Evolutionary conservation across 2,888 invertebrate genomes (phyloP), one percentile per base, ranked within the genome.

Genomic region (Xiphydria camelus): DNA sequence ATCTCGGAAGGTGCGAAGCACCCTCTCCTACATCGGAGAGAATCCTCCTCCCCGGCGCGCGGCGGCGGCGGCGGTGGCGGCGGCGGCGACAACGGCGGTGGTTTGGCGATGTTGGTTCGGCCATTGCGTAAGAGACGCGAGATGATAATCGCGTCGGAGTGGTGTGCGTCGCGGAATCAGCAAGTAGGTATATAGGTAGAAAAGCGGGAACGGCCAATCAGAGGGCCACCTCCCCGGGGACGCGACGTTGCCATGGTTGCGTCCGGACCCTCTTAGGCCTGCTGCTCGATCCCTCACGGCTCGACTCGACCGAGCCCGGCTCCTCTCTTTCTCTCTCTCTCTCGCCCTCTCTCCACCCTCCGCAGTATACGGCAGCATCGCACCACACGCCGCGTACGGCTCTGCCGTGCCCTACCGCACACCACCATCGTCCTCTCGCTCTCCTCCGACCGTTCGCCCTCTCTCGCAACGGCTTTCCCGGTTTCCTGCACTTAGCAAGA

Each of bases 401-500:
- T 4, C 15, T 34, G 5, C 9, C 35, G 29, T 35, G 12, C n/a
- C 20, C 33, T 19, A 9, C 23, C 41, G 25, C 47, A 17, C 17
- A 20, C 21, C 15, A 20, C 38, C 44, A n/a, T n/a, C n/a, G n/a
- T n/a, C n/a, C n/a, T n/a, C n/a, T n/a, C n/a, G n/a, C n/a, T n/a
- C n/a, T n/a, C n/a, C n/a, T n/a, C 31, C 22, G 15, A 21, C 53
- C 61, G 66, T 59, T 59, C 66, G 26, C 6, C 55, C 64, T 62
- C 60, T 53, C 60, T 53, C 65, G 57, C 57, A 51, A 58, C 57
- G 59, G 64, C 55, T 63, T 64, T 64, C 65, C 66, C 64, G 62
- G 71, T 70, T 73, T 73, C 72, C 73, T 75, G 71, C 74, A 75
- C 74, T 74, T 74, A 74, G 74, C 74, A 76, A 79, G 79, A 80